Evolutionary conservation across 2,888 invertebrate species (phyloP).

Genomic region (Ischnura elegans): DNA sequence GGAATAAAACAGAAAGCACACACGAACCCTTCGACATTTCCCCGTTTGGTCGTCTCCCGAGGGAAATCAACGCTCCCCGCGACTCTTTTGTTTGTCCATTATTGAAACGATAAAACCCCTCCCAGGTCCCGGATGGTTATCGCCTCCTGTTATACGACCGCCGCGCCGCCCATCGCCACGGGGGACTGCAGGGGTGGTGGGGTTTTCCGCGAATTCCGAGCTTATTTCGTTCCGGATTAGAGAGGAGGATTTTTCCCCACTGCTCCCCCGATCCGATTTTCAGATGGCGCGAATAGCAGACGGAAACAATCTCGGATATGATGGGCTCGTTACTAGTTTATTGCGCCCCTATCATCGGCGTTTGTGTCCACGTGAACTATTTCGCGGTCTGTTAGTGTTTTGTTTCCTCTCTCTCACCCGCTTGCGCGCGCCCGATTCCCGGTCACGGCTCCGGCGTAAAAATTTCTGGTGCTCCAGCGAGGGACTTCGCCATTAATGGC

Average conservation of each 20-base stretch:
- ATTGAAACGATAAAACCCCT: constrained; percentile 14
- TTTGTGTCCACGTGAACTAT: neutral
- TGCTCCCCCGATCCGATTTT: neutral
- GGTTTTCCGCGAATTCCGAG: neutral
- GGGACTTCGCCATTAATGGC: neutral
- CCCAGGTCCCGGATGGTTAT: neutral
- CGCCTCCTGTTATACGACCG: neutral
- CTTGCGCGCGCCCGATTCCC: neutral
- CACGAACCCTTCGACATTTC: constrained; percentile 8
- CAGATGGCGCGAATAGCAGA: neutral
- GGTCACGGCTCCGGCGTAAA: neutral
- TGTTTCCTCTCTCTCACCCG: neutral
- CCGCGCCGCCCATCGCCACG: neutral
- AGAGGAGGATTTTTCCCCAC: too few relatives aligned
- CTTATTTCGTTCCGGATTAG: constrained; percentile 10
- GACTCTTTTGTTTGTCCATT: constrained; percentile 61
- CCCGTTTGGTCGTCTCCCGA: constrained; percentile 16
- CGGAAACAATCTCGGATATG: neutral
- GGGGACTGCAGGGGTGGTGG: too few relatives aligned
- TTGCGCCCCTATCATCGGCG: constrained; percentile 14
- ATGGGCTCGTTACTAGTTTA: neutral
- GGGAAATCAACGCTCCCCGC: constrained; percentile 52
- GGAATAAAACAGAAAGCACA: neutral
- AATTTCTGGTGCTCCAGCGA: neutral
- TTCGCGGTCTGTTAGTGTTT: constrained; percentile 4